phyloP scores from a whole-genome alignment of 2,797 vertebrate genomes.

The Ptychobarbus kaznakovi region DNA sequence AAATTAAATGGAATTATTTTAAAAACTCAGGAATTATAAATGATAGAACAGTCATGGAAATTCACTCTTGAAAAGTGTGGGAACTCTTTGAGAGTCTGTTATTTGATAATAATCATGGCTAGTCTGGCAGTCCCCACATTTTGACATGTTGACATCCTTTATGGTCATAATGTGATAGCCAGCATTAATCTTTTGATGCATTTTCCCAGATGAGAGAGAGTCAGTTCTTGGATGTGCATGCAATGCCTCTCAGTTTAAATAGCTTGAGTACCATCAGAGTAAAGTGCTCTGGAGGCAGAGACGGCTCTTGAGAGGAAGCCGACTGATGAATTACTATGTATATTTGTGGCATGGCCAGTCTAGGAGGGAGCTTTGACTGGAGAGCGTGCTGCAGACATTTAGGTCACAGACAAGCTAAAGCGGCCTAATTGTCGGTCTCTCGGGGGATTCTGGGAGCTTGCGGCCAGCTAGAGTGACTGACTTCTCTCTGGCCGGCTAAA shows the following conservation, averaged over 20 bases:
- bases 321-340: slow-evolving; percentile 44
- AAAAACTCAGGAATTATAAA: not conserved
- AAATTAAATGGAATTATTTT: not conserved
- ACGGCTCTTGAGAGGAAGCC: slow-evolving; percentile 29
- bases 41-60: not conserved
- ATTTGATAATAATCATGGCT: not conserved
- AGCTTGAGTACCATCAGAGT: slow-evolving; percentile 39
- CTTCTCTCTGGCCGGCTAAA: slow-evolving; percentile 33
- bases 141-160: slow-evolving; percentile 20
- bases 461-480: slow-evolving; percentile 45
- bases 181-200: slow-evolving; percentile 35
- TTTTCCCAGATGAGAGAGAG: slow-evolving; percentile 27
- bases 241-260: slow-evolving; percentile 20
- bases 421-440: slow-evolving; percentile 63
- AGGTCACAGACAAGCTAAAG: slow-evolving; percentile 69
- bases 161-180: slow-evolving; percentile 16
- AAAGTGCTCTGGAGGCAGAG: slow-evolving; percentile 41
- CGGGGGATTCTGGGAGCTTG: slow-evolving; percentile 50
- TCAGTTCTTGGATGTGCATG: slow-evolving; percentile 22
- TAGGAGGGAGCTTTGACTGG: slow-evolving; percentile 57
- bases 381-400: slow-evolving; percentile 62
- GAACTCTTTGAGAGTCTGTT: not conserved
- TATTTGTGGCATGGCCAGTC: slow-evolving; percentile 46
- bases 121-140: slow-evolving; percentile 8
- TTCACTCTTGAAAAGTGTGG: slow-evolving; percentile 4